Evolutionary conservation across 2,797 vertebrate genomes (phyloP).

Genomic region (Myripristis jacobus): DNA sequence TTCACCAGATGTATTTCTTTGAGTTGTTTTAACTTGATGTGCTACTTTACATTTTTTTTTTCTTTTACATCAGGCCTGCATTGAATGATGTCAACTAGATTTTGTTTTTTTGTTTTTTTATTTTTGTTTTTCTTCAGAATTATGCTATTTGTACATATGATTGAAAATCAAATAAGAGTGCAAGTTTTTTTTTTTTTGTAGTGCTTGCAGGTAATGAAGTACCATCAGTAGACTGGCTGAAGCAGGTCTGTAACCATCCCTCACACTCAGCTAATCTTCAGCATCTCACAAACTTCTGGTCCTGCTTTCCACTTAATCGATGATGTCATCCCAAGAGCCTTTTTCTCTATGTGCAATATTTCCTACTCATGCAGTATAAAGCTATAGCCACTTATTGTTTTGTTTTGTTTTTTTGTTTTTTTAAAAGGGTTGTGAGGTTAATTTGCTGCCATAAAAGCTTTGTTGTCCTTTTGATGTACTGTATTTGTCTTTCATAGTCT

Average conservation of each 20-base stretch:
- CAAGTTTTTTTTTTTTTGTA: constrained; percentile 26
- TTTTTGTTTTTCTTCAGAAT: background rate
- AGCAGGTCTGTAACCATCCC: constrained; percentile 35
- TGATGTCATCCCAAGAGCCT: constrained; percentile 80
- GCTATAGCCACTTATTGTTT: constrained; percentile 55
- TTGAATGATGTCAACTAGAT: constrained; percentile 71
- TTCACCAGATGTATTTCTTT: constrained; percentile 34
- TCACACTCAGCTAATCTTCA: constrained; percentile 28
- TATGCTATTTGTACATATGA: constrained; percentile 40
- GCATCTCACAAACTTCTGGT: constrained; percentile 40
- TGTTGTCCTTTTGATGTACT: constrained; percentile 57
- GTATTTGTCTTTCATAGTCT: constrained; percentile 54
- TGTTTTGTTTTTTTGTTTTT: constrained; percentile 42
- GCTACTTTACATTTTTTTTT: constrained; percentile 28
- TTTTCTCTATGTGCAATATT: constrained; percentile 77
- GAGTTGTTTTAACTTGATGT: constrained; percentile 15
- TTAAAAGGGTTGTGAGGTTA: constrained; percentile 50
- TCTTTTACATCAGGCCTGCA: constrained; percentile 54
- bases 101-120: no score
- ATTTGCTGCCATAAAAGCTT: constrained; percentile 58
- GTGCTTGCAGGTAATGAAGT: constrained; percentile 35
- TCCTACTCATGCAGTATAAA: constrained; percentile 60
- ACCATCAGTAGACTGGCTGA: constrained; percentile 25
- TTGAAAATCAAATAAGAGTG: background rate
- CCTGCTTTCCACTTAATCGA: constrained; percentile 68